Percentiles rank a stretch among this genome's conserved stretches.
These are phyloP conservation scores for Syritta pipiens DNA, from an alignment of 2,888 invertebrate species.

Conservation along the genomic window DNA sequence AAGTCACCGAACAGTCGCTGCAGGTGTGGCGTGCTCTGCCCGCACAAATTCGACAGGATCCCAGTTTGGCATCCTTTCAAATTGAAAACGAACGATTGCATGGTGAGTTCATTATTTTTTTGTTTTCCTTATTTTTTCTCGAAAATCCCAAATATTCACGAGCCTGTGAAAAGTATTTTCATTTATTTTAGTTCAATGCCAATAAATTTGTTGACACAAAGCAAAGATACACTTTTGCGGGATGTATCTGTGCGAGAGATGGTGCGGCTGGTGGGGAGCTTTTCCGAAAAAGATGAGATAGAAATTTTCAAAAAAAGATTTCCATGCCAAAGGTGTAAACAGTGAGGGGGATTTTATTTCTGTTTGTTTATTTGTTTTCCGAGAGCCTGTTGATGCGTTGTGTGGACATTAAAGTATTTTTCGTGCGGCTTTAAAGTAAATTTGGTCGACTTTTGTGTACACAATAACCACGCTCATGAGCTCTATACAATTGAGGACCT, in stretches of 20 bases:
- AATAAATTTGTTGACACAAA: conserved; percentile 2
- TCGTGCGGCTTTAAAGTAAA: no score
- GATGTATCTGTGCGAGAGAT: conserved; percentile 16
- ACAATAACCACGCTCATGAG: no score
- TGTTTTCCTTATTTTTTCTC: neutral
- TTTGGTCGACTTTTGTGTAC: no score
- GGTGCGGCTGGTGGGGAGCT: conserved; percentile 4
- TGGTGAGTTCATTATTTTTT: conserved; percentile 72
- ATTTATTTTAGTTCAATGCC: conserved; percentile 28
- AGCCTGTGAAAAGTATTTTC: conserved; percentile 31
- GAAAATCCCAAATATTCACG: conserved; percentile 63
- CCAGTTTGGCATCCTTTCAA: conserved; percentile 83
- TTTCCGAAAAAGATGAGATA: neutral
- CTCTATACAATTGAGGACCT: no score
- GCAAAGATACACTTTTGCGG: neutral
- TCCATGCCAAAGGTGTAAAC: neutral
- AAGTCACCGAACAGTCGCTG: conserved; percentile 82
- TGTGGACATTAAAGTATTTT: no score
- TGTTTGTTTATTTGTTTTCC: no score
- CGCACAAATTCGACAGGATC: conserved; percentile 84
- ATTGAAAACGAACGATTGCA: conserved; percentile 78
- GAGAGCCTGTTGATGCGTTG: no score
- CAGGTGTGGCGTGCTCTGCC: conserved; percentile 85
- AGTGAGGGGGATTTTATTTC: no score
- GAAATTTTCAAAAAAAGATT: neutral